A percentile compares a stretch with the other conserved stretches of the same genome.
phyloP scores from a whole-genome alignment of 37 sponge, comb jelly and placozoan genomes.

The Theonella swinhoei region DNA sequence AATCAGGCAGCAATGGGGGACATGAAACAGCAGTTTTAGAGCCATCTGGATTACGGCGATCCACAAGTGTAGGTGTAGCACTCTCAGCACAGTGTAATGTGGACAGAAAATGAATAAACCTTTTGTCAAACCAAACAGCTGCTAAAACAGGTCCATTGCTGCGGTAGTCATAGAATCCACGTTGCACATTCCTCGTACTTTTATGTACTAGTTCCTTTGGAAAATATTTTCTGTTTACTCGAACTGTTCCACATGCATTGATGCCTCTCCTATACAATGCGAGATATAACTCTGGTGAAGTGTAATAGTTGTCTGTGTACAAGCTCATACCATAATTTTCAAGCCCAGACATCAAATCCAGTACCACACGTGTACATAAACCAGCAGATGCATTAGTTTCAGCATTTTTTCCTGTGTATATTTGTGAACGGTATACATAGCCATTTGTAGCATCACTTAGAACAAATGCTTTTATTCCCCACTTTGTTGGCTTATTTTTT shows the following conservation, averaged over 20 bases:
- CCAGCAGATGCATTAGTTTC: too few relatives aligned
- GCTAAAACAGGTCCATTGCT: slow-evolving; percentile 33
- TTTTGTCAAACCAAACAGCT: slow-evolving; percentile 27
- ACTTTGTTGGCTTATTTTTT: too few relatives aligned
- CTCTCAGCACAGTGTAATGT: slow-evolving; percentile 11
- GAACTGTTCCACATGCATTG: slow-evolving; percentile 32
- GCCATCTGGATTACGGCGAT: not conserved
- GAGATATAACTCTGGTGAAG: too few relatives aligned
- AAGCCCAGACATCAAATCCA: too few relatives aligned
- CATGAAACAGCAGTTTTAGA: not conserved
- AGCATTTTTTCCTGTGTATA: too few relatives aligned
- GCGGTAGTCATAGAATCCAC: slow-evolving; percentile 41
- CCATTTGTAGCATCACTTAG: too few relatives aligned
- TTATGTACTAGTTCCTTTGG: slow-evolving; percentile 3
- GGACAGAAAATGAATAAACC: slow-evolving; percentile 45
- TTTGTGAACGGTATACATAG: too few relatives aligned
- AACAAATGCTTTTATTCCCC: too few relatives aligned
- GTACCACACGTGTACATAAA: too few relatives aligned
- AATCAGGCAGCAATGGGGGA: slow-evolving; percentile 38
- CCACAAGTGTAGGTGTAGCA: not conserved
- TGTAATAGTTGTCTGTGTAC: too few relatives aligned
- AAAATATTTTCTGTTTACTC: slow-evolving; percentile 16
- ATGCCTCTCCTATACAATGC: not conserved
- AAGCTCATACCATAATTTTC: too few relatives aligned
- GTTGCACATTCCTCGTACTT: not conserved